Base-by-base conservation (phyloP, 2,888 invertebrate genomes). In the Polietes domitor region DNA sequence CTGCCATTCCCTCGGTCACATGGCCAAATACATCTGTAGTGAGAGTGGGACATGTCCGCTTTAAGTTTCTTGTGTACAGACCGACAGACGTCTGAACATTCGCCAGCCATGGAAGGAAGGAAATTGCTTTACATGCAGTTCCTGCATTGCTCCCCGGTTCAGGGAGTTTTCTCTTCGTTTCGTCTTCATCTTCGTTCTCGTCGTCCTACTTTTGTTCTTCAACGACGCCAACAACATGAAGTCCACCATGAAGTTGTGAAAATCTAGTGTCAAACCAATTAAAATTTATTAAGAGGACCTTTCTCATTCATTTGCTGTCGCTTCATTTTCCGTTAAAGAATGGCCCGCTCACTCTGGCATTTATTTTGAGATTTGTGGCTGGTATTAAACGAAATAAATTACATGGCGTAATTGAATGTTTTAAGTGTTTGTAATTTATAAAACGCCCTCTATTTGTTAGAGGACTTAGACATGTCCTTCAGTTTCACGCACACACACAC, bases 201-300 rank as follows among this genome's bases (percentile, higher is more conserved):
- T 41, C 21, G 55, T 50, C 50, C 19, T n/a, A n/a, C n/a, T n/a
- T n/a, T n/a, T n/a, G n/a, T n/a, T n/a, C 17, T 43, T 43, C 21
- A 24, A 21, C 2, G 12, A 19, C 24, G 55, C 24, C 24, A 7
- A 21, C 21, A 5, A 53, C 2, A 4, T 12, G 10, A 17, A 41
- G 21, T 41, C 41, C 43, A 37, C 15, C 58, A 77, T 70, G 21
- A 24, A 55, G 50, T 63, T 72, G 71, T 72, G 41, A 24, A 72
- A 63, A 53, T 63, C 37, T 72, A 10, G 63, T 71, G 77, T 72
- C 50, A 53, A 71, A 72, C 63, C 63, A 78, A 72, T 63, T 77
- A 63, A 71, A 61, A 77, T 71, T 71, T 71, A 63, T 77, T 63
- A 43, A 58, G 26, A 53, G 28, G 41, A 43, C 37, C 68, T 41